Evolutionary conservation across 2,113 vertebrate genomes (phyloP).

Genomic region (Sardina pilchardus): DNA sequence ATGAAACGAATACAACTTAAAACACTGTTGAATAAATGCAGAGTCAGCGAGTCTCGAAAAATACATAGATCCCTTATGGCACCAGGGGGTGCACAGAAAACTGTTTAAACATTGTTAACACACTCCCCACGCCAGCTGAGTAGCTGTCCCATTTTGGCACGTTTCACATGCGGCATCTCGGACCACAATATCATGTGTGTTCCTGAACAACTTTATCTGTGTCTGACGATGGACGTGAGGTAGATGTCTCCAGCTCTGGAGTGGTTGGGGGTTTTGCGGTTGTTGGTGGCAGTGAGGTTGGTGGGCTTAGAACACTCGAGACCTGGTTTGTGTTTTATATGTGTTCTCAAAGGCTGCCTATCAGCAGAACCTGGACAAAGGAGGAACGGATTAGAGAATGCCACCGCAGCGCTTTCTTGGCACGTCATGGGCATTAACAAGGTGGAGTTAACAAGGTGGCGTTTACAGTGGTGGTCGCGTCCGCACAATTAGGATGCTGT

Average conservation of each 20-base stretch:
- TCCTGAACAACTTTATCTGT: background rate
- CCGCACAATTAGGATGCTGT: constrained; percentile 76
- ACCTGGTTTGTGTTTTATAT: constrained; percentile 52
- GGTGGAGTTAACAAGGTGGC: constrained; percentile 68
- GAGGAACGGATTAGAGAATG: constrained; percentile 66
- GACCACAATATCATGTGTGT: background rate
- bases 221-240: background rate
- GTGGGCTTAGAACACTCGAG: background rate
- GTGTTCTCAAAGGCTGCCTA: constrained; percentile 59
- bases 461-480: constrained; percentile 68
- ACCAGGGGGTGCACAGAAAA: background rate
- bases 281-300: background rate
- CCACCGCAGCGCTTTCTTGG: constrained; percentile 67
- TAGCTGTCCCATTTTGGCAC: background rate
- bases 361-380: constrained; percentile 59
- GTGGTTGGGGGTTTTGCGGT: background rate
- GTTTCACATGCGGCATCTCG: background rate
- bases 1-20: constrained; percentile 15
- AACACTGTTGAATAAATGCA: background rate
- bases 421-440: constrained; percentile 58
- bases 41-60: background rate
- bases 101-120: background rate
- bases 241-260: background rate
- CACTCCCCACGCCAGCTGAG: background rate
- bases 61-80: background rate